These are phyloP conservation scores for Malthinus seriepunctatus DNA, from an alignment of 2,888 invertebrate genomes.

Conservation along the genomic window DNA sequence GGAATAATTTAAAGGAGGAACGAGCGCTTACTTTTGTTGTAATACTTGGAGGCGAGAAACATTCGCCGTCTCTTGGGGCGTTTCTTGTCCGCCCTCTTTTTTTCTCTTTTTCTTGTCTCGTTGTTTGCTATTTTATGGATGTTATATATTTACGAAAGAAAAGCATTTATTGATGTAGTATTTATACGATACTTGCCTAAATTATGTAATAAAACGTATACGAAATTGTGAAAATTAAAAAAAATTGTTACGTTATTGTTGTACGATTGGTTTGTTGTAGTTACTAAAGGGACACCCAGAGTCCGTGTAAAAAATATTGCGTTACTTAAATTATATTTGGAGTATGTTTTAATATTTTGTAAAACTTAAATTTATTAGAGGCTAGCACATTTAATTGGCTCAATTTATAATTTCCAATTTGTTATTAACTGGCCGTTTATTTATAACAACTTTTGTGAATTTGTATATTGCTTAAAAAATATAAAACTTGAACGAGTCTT, in stretches of 20 bases:
- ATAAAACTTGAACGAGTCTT: no score
- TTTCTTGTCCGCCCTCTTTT: no score
- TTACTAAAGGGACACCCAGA: no score
- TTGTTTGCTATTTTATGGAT: slow-evolving; percentile 13
- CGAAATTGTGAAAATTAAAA: slow-evolving; percentile 4
- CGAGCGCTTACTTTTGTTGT: no score
- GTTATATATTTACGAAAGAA: slow-evolving; percentile 13
- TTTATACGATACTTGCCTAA: slow-evolving; percentile 20
- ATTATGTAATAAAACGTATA: slow-evolving; percentile 10
- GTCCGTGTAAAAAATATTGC: slow-evolving; percentile 12
- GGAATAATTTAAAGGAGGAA: no score
- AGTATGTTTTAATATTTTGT: background rate
- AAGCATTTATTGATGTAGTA: slow-evolving; percentile 24
- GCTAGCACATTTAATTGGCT: background rate
- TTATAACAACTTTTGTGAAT: slow-evolving; percentile 19
- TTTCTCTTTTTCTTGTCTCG: slow-evolving; percentile 17
- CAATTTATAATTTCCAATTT: slow-evolving; percentile 2
- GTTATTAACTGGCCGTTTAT: slow-evolving; percentile 22
- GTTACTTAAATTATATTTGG: slow-evolving; percentile 9
- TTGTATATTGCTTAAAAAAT: slow-evolving; percentile 19
- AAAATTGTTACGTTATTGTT: slow-evolving; percentile 9
- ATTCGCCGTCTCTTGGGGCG: no score
- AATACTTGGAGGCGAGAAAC: no score
- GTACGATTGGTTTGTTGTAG: slow-evolving; percentile 22
- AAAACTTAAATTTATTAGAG: background rate